Base-by-base conservation (phyloP, 2,113 vertebrate genomes). In the Catharus minimus region DNA sequence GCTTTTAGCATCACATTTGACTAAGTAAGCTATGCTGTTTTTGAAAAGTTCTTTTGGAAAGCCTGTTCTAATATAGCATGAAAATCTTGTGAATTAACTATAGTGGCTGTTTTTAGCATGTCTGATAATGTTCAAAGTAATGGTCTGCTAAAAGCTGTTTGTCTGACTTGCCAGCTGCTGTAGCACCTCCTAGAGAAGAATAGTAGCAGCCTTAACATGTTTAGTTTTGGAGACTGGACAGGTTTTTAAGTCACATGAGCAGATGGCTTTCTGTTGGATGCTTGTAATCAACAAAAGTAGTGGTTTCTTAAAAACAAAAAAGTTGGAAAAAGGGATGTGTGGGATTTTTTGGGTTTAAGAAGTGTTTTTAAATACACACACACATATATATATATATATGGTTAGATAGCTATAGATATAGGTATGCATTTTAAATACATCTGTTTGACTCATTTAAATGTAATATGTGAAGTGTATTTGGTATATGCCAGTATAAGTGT, bases 291-390 rank as follows among this genome's bases (percentile, higher is more conserved):
- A 57, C 26, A 76, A 76, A 83, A 83, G 10, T 2, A 55, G 30
- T 32, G 7, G 8, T 57, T 83, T 69, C 21, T 52, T 2, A 44
- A 44, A 8, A 38, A 38, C 38, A 50, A 53, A n/a, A 41, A 30
- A 5, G 16, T 74, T 47, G 3, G 28, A 21, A 47, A 72, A 83
- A 38, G 4, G 14, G 5, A 1, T 18, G 1, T 30, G 39, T 8
- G 16, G 3, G 0, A 0, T 0, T 39, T 15, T 27, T 21, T 27
- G 7, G 52, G 28, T 32, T 72, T 17, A 33, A 62, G 10, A 50
- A 73, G 11, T 32, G 2, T 44, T 89, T 61, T 74, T 7, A 38
- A 39, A 52, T 65, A 41, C 2, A 10, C 26, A 22, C 38, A 38
- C 38, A 38, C 38, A 38, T 11, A 38, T 33, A 33, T 6, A 24